phyloP scores from a whole-genome alignment of 2,113 vertebrate genomes.

The Chionis minor region DNA sequence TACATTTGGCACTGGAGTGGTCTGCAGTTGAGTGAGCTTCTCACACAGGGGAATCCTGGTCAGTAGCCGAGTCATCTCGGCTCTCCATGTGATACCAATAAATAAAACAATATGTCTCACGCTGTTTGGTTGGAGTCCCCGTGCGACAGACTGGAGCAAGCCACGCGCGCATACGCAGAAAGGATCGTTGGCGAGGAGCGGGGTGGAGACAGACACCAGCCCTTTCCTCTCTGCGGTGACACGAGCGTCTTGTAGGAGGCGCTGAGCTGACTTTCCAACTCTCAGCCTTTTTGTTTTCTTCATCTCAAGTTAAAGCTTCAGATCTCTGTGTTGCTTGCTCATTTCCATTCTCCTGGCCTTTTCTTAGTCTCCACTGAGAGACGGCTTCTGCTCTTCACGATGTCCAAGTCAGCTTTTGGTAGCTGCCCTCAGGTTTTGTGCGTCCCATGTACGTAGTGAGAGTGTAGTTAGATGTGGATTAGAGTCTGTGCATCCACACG shows the following conservation, averaged over 20 bases:
- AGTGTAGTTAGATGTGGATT: background rate
- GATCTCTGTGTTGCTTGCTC: background rate
- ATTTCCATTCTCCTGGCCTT: background rate
- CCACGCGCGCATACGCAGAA: accelerated
- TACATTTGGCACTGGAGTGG: accelerated
- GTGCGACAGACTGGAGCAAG: background rate
- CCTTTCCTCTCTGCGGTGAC: background rate
- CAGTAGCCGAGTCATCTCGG: background rate
- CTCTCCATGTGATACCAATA: background rate
- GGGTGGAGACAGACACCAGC: background rate
- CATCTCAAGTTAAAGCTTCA: background rate
- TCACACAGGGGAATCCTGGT: background rate
- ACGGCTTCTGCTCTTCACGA: background rate
- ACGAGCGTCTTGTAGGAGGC: background rate
- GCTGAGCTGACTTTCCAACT: background rate
- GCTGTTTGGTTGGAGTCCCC: background rate
- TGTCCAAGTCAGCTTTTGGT: background rate
- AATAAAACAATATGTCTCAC: background rate
- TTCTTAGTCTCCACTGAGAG: background rate
- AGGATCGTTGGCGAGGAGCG: background rate
- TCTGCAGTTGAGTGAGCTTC: background rate
- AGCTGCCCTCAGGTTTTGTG: accelerated
- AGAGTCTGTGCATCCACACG: background rate
- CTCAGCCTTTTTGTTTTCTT: background rate
- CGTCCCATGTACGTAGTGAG: accelerated